Evolutionary conservation across 2,888 invertebrate species (phyloP), one percentile per base, ranked within the genome.

Genomic region (Stratiomys singularior): DNA sequence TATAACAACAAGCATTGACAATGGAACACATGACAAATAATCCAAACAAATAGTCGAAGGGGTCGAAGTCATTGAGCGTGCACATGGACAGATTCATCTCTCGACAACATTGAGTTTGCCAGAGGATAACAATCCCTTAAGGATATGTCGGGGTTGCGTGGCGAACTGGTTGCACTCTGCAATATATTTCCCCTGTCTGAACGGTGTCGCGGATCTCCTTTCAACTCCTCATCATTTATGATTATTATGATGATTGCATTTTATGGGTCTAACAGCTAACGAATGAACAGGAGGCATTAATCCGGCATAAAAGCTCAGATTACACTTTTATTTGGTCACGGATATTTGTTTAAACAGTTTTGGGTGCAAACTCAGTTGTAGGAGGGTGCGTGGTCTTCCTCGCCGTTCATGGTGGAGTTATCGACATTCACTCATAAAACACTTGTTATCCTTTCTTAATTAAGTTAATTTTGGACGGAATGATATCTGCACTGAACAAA

Each of bases 401-500:
- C 15, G 52, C 44, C 44, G 18, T 18, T 3, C 52, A 13, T 52
- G 15, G 52, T 52, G 64, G 23, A 9, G 28, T n/a, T 28, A 63
- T 63, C 76, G 44, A 72, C 58, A 28, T 60, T 76, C 44, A 60
- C 52, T 64, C 47, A 21, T 46, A 76, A 81, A 84, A 81, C 83
- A 84, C 82, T 83, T 85, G 85, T 85, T 85, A 85, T 84, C 85
- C 81, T 82, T 81, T 83, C 85, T 86, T 85, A 86, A 86, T 86
- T 86, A 85, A 85, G 83, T 84, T 85, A 86, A 86, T 86, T 85
- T 58, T 11, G 58, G 74, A 74, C 37, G 58, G 21, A 58, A 74
- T 37, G 74, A 58, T 74, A 74, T 58, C 74, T 21, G 44, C 37
- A 58, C 58, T 15, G 44, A 44, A 60, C 74, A 74, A 74, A 58